These are phyloP conservation scores for Phasianus colchicus DNA, from an alignment of 2,113 vertebrate species.

Conservation along the genomic window DNA sequence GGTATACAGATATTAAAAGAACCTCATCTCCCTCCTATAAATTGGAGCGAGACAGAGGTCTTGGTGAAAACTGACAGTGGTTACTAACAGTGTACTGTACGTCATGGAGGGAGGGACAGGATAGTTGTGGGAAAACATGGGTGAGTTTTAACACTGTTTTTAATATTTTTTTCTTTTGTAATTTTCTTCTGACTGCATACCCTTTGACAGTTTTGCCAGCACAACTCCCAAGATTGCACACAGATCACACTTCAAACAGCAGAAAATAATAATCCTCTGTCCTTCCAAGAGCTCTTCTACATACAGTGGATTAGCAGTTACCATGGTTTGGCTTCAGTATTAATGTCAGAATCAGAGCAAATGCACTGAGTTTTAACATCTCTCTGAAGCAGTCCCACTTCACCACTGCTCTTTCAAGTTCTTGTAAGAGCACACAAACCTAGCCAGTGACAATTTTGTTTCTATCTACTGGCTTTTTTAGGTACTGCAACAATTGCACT, in stretches of 20 bases:
- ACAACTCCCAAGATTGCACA: background rate
- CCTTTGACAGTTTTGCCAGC: background rate
- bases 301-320: background rate
- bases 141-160: background rate
- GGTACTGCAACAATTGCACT: background rate
- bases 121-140: background rate
- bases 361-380: background rate
- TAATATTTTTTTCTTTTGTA: background rate
- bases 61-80: background rate
- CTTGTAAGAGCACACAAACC: background rate
- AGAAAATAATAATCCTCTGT: background rate
- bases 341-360: background rate
- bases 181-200: background rate
- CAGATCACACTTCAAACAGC: background rate
- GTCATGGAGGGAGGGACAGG: accelerated
- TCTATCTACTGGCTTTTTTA: background rate
- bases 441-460: background rate
- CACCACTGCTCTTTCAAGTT: background rate
- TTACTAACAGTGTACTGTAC: background rate
- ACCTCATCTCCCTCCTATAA: too few relatives aligned
- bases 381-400: background rate
- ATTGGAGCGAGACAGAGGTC: background rate
- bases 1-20: too few relatives aligned
- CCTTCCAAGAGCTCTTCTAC: background rate
- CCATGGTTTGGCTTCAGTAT: background rate